Conservation (phyloP, 2,113 vertebrate species). For the Mesitornis unicolor region DNA sequence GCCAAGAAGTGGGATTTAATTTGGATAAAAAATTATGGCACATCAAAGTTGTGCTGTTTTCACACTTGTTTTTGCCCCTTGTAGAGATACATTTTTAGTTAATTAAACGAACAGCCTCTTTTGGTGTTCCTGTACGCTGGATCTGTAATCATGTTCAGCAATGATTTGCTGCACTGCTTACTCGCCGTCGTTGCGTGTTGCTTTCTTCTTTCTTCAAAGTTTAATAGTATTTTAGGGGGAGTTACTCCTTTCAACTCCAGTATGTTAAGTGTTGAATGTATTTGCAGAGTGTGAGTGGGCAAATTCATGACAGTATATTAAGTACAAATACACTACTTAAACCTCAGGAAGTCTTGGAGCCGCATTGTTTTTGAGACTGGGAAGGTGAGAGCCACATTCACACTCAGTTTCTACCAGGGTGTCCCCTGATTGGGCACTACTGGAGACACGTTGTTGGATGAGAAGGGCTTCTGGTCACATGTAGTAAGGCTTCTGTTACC, state of each 20-base stretch:
- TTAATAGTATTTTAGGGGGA: background rate
- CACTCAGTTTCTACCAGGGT: background rate
- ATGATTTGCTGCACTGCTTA: background rate
- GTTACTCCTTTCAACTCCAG: background rate
- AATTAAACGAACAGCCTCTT: background rate
- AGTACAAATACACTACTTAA: background rate
- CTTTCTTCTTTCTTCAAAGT: background rate
- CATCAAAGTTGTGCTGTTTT: background rate
- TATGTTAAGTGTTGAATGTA: background rate
- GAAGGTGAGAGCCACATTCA: background rate
- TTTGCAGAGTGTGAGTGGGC: background rate
- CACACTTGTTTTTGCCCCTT: background rate
- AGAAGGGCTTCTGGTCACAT: background rate
- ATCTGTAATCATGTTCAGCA: background rate
- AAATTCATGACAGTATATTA: background rate
- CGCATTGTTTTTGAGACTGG: background rate
- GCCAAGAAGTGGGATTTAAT: background rate
- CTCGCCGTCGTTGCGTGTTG: background rate
- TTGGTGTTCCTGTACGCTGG: background rate
- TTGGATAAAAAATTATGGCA: background rate
- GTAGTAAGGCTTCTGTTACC: background rate
- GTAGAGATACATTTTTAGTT: background rate
- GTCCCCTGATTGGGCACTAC: background rate
- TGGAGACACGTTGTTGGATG: background rate
- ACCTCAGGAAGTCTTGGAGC: background rate